Evolutionary conservation across 2,888 invertebrate species (phyloP).

Genomic region (Andrena minutula): DNA sequence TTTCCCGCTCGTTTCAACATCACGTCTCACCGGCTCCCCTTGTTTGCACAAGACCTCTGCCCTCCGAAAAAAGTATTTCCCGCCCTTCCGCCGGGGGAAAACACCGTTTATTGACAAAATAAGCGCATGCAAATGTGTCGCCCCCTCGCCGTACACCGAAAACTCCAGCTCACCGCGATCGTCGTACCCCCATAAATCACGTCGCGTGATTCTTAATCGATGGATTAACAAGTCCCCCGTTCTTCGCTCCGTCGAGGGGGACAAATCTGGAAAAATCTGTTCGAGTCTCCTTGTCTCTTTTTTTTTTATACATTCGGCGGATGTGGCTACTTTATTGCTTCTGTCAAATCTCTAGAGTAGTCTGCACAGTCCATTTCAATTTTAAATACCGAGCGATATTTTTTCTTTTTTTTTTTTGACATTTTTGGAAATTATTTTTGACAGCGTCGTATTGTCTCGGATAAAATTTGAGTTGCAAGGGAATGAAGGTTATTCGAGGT

Average conservation of each 20-base stretch:
- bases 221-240: slow-evolving; percentile 30
- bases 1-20: not conserved
- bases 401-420: not conserved
- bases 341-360: not conserved
- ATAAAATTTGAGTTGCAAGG: not conserved
- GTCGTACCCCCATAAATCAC: slow-evolving; percentile 38
- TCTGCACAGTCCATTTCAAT: not conserved
- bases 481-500: no score
- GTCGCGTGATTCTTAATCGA: slow-evolving; percentile 44
- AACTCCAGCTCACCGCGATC: not conserved
- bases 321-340: not conserved
- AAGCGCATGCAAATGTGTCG: slow-evolving; percentile 54
- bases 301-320: slow-evolving; percentile 37
- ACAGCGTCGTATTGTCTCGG: not conserved
- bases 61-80: slow-evolving; percentile 9
- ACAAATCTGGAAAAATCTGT: slow-evolving; percentile 6
- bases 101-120: slow-evolving; percentile 51
- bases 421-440: not conserved
- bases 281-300: not conserved
- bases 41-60: slow-evolving; percentile 22
- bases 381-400: not conserved
- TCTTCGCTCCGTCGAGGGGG: not conserved
- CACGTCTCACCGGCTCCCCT: not conserved
- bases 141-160: slow-evolving; percentile 15
- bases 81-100: not conserved